Percentiles rank a stretch among this genome's conserved stretches.
phyloP scores from a whole-genome alignment of 2,797 vertebrate genomes.

The Sphaeramia orbicularis region DNA sequence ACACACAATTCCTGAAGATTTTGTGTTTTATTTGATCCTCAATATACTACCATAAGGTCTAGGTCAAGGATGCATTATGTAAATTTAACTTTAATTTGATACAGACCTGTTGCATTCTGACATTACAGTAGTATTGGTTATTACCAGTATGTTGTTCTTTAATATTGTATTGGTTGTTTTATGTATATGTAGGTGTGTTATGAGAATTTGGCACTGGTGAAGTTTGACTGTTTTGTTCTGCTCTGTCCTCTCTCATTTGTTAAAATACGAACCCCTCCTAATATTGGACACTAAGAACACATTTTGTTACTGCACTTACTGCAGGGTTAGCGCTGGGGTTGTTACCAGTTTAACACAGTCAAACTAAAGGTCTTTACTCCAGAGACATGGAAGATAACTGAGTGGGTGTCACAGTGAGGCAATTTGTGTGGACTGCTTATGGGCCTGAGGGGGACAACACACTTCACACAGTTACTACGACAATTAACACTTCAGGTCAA shows the following conservation, averaged over 20 bases:
- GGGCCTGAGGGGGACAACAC: slow-evolving; percentile 34
- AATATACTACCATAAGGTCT: slow-evolving; percentile 9
- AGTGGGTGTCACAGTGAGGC: slow-evolving; percentile 62
- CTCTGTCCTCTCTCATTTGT: too few species aligned
- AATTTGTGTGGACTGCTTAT: slow-evolving; percentile 52
- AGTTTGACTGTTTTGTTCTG: too few species aligned
- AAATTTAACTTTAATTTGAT: neutral
- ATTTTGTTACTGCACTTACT: slow-evolving; percentile 6
- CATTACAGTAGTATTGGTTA: neutral
- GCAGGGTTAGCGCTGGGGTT: neutral
- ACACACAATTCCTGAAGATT: slow-evolving; percentile 17
- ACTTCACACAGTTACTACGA: slow-evolving; percentile 50
- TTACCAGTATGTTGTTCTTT: too few species aligned
- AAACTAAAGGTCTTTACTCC: slow-evolving; percentile 34
- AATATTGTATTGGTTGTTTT: too few species aligned
- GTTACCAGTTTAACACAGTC: slow-evolving; percentile 50
- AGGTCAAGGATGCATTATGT: neutral
- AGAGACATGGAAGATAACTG: slow-evolving; percentile 26
- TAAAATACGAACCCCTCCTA: too few species aligned
- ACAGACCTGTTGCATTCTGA: neutral
- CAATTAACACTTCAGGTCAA: slow-evolving; percentile 56
- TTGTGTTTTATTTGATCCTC: neutral
- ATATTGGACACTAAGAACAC: neutral
- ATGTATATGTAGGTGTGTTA: too few species aligned
- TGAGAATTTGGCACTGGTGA: too few species aligned